Conservation (phyloP, 1,140 invertebrate genomes). For the Hetaerina americana region DNA sequence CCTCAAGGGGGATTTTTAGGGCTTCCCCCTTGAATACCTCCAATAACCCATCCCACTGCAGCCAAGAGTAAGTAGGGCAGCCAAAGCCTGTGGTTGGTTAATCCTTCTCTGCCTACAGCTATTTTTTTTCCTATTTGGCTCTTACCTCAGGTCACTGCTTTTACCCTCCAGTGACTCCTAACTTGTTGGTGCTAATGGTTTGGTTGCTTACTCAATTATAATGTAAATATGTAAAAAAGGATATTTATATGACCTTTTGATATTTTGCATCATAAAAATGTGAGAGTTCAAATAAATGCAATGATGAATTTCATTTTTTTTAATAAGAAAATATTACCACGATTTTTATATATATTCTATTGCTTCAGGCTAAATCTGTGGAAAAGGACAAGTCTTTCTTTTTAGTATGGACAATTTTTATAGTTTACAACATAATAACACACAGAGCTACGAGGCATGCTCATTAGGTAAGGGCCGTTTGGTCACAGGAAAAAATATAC, state of each 20-base stretch:
- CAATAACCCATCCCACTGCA: not conserved
- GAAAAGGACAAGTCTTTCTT: too few relatives aligned
- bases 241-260: constrained; percentile 4
- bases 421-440: too few relatives aligned
- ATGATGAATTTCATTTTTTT: too few relatives aligned
- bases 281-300: too few relatives aligned
- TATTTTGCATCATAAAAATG: too few relatives aligned
- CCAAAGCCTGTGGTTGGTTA: not conserved
- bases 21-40: not conserved
- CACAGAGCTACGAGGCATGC: too few relatives aligned
- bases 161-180: not conserved
- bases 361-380: too few relatives aligned
- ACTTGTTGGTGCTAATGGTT: constrained; percentile 3
- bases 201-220: not conserved
- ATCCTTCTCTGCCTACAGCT: constrained; percentile 15
- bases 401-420: too few relatives aligned
- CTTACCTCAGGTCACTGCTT: constrained; percentile 13
- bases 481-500: too few relatives aligned
- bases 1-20: not conserved
- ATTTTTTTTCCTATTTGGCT: constrained; percentile 4
- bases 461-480: too few relatives aligned
- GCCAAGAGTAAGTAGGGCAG: not conserved
- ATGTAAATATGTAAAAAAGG: not conserved
- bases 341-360: too few relatives aligned
- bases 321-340: too few relatives aligned